These are phyloP conservation scores for Phaethon lepturus DNA, from an alignment of 2,113 vertebrate genomes.

Conservation along the genomic window DNA sequence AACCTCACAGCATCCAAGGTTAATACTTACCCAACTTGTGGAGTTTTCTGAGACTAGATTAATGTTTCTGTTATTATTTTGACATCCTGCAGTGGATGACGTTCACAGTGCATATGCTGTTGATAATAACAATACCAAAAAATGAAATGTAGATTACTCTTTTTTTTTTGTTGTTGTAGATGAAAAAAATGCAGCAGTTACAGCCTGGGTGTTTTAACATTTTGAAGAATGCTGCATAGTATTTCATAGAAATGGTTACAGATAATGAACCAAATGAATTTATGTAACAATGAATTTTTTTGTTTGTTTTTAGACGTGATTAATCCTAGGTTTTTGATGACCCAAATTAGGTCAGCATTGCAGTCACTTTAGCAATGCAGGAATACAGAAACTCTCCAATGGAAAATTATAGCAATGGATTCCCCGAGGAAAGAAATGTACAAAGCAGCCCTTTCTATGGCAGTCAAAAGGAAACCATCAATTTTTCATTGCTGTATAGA, in stretches of 20 bases:
- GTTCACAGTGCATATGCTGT: background rate
- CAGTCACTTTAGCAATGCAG: background rate
- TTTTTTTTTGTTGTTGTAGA: background rate
- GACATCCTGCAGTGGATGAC: background rate
- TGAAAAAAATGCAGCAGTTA: background rate
- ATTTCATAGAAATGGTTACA: background rate
- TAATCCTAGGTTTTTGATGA: background rate
- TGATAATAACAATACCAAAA: background rate
- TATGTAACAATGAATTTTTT: background rate
- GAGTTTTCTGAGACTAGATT: background rate
- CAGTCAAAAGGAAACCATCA: slow-evolving; percentile 24
- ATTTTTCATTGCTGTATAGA: slow-evolving; percentile 21
- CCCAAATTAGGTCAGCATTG: background rate
- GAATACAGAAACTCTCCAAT: background rate
- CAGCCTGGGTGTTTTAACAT: background rate
- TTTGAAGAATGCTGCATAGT: background rate
- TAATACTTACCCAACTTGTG: background rate
- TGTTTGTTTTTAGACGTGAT: background rate
- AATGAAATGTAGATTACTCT: background rate
- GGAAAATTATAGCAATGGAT: slow-evolving; percentile 21
- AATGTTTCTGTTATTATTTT: background rate
- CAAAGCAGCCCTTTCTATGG: slow-evolving; percentile 17
- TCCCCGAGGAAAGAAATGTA: background rate
- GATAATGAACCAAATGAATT: background rate
- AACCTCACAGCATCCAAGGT: background rate